Percentiles rank a stretch among this genome's conserved stretches.
Evolutionary conservation across 2,888 invertebrate genomes (phyloP).

Genomic region (Dicyrtomina minuta): DNA sequence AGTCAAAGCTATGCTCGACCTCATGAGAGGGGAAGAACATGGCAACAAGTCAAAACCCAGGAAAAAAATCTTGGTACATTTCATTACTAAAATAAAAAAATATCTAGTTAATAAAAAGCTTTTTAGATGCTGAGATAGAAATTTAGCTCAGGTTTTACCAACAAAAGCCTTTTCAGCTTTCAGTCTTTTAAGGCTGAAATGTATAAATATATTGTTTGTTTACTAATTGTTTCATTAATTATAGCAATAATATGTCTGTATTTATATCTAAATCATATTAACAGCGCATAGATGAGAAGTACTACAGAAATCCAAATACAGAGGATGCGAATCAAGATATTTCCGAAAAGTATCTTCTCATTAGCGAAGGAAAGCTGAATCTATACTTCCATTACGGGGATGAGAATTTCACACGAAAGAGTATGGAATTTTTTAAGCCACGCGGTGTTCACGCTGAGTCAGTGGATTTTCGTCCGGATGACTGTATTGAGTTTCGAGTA

Average conservation of each 20-base stretch:
- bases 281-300: conserved; percentile 49
- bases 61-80: conserved; percentile 43
- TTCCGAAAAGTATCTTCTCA: conserved; percentile 48
- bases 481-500: conserved; percentile 41
- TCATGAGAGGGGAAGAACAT: conserved; percentile 40
- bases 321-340: conserved; percentile 41
- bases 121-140: background rate
- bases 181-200: too few relatives aligned
- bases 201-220: too few relatives aligned
- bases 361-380: conserved; percentile 43
- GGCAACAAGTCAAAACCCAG: conserved; percentile 37
- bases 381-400: conserved; percentile 48
- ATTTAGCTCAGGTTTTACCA: background rate
- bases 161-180: background rate
- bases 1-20: conserved; percentile 40
- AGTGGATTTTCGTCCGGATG: conserved; percentile 44
- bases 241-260: too few relatives aligned
- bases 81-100: too few relatives aligned
- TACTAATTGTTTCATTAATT: too few relatives aligned
- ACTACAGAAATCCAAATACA: conserved; percentile 35
- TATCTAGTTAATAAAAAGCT: background rate
- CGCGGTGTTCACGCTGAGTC: conserved; percentile 35
- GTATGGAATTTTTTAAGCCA: conserved; percentile 48
- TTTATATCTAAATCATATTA: too few relatives aligned
- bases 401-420: conserved; percentile 43